Base-by-base conservation (phyloP, 2,113 vertebrate genomes). In the Leptobrachium leishanense region DNA sequence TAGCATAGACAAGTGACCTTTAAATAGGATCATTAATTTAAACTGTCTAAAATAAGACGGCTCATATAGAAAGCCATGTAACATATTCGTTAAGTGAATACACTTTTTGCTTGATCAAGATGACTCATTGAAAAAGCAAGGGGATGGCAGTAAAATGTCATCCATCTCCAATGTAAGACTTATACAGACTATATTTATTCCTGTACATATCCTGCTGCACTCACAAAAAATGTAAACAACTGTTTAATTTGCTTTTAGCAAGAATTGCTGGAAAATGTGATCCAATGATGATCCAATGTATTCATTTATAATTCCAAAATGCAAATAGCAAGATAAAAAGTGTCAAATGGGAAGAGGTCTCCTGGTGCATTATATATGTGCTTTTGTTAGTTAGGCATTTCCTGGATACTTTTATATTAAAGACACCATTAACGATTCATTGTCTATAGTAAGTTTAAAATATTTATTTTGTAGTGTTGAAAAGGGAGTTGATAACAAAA, bases 171-270 rank as follows among this genome's bases (percentile, higher is more conserved):
- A 15, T 7, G 13, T 7, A 7, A 57, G 55, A 57, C 55, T 13
- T 59, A 12, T 6, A 68, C 43, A n/a, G 43, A 43, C 67, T 42
- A 44, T 42, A 68, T 68, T 68, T 68, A 68, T 43, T 43, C 44
- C 67, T 68, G 13, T 41, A 68, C 10, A 4, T 2, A 43, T 10
- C 11, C 10, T 43, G 41, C 5, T 43, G 41, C 5, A 15, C 20
- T 31, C 41, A 15, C 5, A 68, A 68, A 5, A 11, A 43, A 2
- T 68, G 3, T 68, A 6, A 43, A 68, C 41, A 43, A 41, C 5
- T 59, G 8, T 43, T 43, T 50, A n/a, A 44, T 70, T 20, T 70
- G n/a, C n/a, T 44, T 42, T 70, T 50, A 70, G 20, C 68, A 15
- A 2, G 46, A 70, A 70, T 70, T 70, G 44, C 15, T 20, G 15